These are phyloP conservation scores for Epiblema foenella DNA, from an alignment of 2,888 invertebrate genomes.

Conservation along the genomic window DNA sequence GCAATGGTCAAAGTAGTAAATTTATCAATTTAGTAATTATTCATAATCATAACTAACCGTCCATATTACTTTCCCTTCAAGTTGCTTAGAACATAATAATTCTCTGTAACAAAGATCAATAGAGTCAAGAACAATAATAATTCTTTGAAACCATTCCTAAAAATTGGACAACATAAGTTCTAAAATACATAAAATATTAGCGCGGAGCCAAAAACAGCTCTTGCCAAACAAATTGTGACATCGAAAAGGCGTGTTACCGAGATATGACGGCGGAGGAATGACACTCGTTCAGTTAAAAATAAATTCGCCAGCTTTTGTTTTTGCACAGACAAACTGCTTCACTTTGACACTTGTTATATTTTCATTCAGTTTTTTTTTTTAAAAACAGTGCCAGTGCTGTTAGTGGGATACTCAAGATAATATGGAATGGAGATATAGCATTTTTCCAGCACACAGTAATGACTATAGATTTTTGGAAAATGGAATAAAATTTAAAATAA, in stretches of 20 bases:
- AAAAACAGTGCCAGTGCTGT: not conserved
- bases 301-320: slow-evolving; percentile 6
- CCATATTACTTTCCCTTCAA: too few species aligned
- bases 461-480: too few species aligned
- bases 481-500: too few species aligned
- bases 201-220: slow-evolving; percentile 16
- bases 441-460: too few species aligned
- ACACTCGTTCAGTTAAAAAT: slow-evolving; percentile 25
- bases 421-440: not conserved
- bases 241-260: slow-evolving; percentile 16
- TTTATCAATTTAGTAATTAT: too few species aligned
- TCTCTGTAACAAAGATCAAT: not conserved
- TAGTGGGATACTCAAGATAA: too few species aligned
- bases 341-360: slow-evolving; percentile 4
- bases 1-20: too few species aligned
- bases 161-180: not conserved
- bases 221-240: slow-evolving; percentile 29
- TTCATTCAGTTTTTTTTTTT: not conserved
- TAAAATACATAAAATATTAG: not conserved
- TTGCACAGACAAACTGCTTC: slow-evolving; percentile 17
- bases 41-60: too few species aligned
- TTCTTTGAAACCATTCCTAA: not conserved
- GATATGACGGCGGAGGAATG: slow-evolving; percentile 16
- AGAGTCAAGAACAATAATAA: not conserved
- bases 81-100: too few species aligned